Percentiles rank a stretch among this genome's conserved stretches.
phyloP scores from a whole-genome alignment of 1,140 invertebrate genomes.

The Drosophila lacteicornis region DNA sequence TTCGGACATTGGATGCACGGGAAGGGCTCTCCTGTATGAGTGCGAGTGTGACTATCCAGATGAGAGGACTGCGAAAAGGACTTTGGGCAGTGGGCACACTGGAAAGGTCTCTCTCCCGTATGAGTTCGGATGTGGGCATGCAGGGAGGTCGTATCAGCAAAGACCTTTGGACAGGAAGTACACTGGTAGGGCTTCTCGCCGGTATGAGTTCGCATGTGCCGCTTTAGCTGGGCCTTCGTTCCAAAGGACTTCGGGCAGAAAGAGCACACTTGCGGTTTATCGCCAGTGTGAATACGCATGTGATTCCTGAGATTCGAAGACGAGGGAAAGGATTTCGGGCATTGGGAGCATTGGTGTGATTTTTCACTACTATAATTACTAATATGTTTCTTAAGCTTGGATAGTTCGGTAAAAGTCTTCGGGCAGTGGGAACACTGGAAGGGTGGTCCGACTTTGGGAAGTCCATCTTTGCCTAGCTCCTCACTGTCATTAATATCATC shows the following conservation, averaged over 20 bases:
- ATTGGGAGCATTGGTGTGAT: too few species aligned
- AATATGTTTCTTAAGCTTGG: not conserved
- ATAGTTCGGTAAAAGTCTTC: not conserved
- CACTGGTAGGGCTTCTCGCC: not conserved
- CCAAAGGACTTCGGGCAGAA: not conserved
- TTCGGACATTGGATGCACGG: not conserved
- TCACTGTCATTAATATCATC: too few species aligned
- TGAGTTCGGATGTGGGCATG: not conserved
- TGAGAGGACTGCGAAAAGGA: not conserved
- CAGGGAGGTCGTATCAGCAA: not conserved
- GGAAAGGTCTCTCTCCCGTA: not conserved
- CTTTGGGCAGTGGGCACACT: not conserved
- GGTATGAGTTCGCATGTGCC: not conserved
- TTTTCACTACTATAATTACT: too few species aligned
- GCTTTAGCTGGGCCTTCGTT: not conserved
- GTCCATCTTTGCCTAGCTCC: too few species aligned
- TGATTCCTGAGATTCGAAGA: too few species aligned
- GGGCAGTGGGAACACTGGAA: not conserved
- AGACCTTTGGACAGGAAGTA: not conserved
- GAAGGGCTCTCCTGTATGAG: not conserved
- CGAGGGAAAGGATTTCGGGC: too few species aligned
- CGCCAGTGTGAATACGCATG: not conserved
- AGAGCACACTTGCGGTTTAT: not conserved
- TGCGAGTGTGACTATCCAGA: not conserved
- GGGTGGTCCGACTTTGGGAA: not conserved